A percentile compares a stretch with the other conserved stretches of the same genome.
Evolutionary conservation across 2,888 invertebrate species (phyloP).

Genomic region (Calameuta pallipes): DNA sequence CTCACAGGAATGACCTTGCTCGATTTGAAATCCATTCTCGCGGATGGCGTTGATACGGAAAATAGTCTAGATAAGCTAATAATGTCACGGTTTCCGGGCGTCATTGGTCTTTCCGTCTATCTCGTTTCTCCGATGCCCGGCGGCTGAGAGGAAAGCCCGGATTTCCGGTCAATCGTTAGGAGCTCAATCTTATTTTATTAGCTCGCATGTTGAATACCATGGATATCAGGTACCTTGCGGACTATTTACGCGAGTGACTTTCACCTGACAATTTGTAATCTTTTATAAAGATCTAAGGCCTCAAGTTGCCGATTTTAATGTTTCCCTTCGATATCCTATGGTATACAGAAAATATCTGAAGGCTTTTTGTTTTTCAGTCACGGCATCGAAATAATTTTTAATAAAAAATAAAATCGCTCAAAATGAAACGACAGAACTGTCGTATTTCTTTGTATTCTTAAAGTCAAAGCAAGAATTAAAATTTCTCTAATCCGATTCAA

Average conservation of each 20-base stretch:
- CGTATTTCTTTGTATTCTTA: background rate
- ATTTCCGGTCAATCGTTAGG: conserved; percentile 19
- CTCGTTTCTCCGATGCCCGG: conserved; percentile 18
- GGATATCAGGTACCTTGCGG: background rate
- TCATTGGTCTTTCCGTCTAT: conserved; percentile 18
- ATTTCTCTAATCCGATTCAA: background rate
- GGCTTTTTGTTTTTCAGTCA: background rate
- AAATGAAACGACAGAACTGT: background rate
- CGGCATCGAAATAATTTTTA: background rate
- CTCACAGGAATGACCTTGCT: background rate
- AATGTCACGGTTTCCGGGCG: conserved; percentile 26
- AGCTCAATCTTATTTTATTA: background rate
- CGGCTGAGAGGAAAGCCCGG: conserved; percentile 25
- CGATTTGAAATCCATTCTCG: background rate
- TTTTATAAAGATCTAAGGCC: background rate
- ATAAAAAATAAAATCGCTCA: background rate
- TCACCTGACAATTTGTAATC: background rate
- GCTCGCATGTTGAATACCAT: background rate
- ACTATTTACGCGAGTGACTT: background rate
- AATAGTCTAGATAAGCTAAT: conserved; percentile 26
- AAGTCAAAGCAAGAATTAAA: background rate
- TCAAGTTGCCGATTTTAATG: background rate
- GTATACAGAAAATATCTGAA: background rate
- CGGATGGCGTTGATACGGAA: background rate
- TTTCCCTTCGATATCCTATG: background rate